Base-by-base conservation (phyloP, 1,140 invertebrate species). In the Tachypleus tridentatus region DNA sequence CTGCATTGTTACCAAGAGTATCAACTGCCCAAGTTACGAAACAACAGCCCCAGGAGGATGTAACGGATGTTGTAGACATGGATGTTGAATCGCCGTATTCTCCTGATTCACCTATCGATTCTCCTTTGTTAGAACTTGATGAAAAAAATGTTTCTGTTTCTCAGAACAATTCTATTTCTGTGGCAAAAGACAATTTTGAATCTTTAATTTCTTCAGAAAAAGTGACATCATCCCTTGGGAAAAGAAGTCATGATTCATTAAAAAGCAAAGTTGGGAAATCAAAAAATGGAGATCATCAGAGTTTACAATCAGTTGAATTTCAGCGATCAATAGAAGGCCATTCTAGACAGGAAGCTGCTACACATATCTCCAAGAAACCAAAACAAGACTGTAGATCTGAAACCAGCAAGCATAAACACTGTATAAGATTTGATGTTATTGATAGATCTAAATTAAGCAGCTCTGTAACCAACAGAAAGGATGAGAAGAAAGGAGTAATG, bases 11-110 rank as follows among this genome's bases (percentile, higher is more conserved):
- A 6, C 8, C 56, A 57, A 57, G 4, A 11, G 8, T 57, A 57
- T 5, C 56, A 57, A 11, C 56, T 57, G 10, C 4, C 47, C 47
- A 10, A 57, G 47, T 29, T 8, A 9, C 47, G 8, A 29, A 29
- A 2, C 29, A 29, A 29, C 29, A 29, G 29, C 29, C 29, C 29
- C 29, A 29, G 29, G n/a, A 59, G 50, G 76, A 79, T 67, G 72
- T 73, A 10, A 76, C 71, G 53, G 77, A 79, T 62, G 75, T 78
- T 10, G 74, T 85, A 51, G 86, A 87, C 70, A 85, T 84, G 81
- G 88, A 82, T 80, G 70, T 80, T 65, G 78, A 77, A 61, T 78
- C 78, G 58, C 73, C 75, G 62, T 69, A 72, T 69, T 71, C 78
- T 72, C 61, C 74, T 70, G 50, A 60, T 69, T 71, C 78, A 73